phyloP scores from a whole-genome alignment of 2,888 invertebrate genomes.

The Pherbina coryleti region DNA sequence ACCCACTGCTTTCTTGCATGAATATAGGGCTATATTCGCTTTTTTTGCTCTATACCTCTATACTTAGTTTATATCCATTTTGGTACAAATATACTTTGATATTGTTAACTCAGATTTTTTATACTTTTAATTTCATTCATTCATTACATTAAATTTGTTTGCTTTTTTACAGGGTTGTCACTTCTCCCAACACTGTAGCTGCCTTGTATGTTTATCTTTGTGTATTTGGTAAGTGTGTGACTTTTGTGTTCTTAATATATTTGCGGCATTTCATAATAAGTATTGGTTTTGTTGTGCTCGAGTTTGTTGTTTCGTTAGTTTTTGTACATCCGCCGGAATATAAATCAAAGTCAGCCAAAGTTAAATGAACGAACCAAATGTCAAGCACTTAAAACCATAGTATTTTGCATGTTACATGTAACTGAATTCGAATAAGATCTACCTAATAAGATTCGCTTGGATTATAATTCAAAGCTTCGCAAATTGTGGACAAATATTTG shows the following conservation, averaged over 20 bases:
- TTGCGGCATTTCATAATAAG: slow-evolving; percentile 17
- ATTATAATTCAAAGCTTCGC: no score
- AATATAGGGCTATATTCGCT: no score
- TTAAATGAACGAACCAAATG: slow-evolving; percentile 44
- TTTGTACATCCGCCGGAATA: slow-evolving; percentile 52
- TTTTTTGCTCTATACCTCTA: no score
- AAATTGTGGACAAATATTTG: no score
- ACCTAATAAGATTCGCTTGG: no score
- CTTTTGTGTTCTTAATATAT: slow-evolving; percentile 34
- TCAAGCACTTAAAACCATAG: slow-evolving; percentile 27
- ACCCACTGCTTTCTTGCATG: no score
- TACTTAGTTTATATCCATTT: no score
- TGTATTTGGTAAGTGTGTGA: slow-evolving; percentile 17
- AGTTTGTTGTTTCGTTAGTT: not conserved
- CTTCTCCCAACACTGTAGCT: not conserved
- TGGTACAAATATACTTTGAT: no score
- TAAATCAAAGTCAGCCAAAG: slow-evolving; percentile 61
- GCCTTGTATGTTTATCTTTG: not conserved
- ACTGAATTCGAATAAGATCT: not conserved
- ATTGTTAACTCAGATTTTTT: no score
- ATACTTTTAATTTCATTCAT: no score
- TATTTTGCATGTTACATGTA: not conserved
- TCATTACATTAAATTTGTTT: no score
- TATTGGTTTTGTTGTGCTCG: not conserved
- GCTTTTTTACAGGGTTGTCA: no score